Conservation (phyloP, 1,140 invertebrate species). For the Eubasilissa regina region DNA sequence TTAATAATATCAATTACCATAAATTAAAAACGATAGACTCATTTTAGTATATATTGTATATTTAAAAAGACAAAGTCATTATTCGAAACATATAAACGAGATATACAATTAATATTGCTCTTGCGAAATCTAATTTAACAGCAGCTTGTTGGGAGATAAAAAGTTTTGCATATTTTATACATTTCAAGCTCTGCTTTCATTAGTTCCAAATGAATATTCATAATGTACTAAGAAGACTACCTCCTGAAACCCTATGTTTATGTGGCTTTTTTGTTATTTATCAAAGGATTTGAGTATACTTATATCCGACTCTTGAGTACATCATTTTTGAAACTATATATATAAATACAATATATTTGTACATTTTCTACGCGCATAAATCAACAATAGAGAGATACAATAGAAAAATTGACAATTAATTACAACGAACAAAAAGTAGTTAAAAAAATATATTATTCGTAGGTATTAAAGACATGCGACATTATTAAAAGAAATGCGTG, state of each 20-base stretch:
- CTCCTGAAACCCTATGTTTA: constrained; percentile 18
- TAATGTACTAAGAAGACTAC: constrained; percentile 23
- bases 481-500: too few relatives aligned
- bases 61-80: constrained; percentile 32
- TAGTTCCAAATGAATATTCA: constrained; percentile 46
- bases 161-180: constrained; percentile 45
- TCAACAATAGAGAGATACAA: too few relatives aligned
- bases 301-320: too few relatives aligned
- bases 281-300: not conserved
- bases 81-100: constrained; percentile 38
- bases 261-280: constrained; percentile 14
- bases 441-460: too few relatives aligned
- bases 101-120: constrained; percentile 43
- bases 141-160: constrained; percentile 41
- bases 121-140: constrained; percentile 43
- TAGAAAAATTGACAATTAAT: too few relatives aligned
- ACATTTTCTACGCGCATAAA: too few relatives aligned
- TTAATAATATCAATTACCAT: not conserved
- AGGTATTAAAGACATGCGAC: too few relatives aligned
- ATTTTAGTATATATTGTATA: not conserved
- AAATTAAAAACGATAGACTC: not conserved
- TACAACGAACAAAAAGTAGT: too few relatives aligned
- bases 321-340: too few relatives aligned
- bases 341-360: too few relatives aligned
- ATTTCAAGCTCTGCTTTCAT: constrained; percentile 36